Conservation (phyloP, 1,140 invertebrate genomes). For the Megathymus violae region DNA sequence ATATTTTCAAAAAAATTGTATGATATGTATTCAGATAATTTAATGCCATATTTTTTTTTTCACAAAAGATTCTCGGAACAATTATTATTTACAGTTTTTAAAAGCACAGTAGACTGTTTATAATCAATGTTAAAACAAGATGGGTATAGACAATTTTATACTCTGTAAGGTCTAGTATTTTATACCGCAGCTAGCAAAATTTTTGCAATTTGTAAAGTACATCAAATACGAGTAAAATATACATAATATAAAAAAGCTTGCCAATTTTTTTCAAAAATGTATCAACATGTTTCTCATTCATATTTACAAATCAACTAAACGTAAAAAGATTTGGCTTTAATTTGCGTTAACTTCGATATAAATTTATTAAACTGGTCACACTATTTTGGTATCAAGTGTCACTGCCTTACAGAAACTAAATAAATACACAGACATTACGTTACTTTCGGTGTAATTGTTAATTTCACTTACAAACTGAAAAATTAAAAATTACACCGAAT, state of each 20-base stretch:
- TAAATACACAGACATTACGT: slow-evolving; percentile 40
- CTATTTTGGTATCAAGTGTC: slow-evolving; percentile 68
- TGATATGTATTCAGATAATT: too few species aligned
- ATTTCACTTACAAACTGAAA: slow-evolving; percentile 22
- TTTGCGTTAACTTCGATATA: slow-evolving; percentile 37
- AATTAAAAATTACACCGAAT: slow-evolving; percentile 33
- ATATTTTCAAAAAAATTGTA: slow-evolving; percentile 16
- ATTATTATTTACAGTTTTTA: too few species aligned
- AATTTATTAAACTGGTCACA: slow-evolving; percentile 62
- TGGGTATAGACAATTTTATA: too few species aligned
- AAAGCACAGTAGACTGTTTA: not conserved
- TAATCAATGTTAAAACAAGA: slow-evolving; percentile 5
- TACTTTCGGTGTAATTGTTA: slow-evolving; percentile 20
- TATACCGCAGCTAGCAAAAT: too few species aligned
- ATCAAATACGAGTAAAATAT: not conserved
- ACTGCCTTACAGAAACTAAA: slow-evolving; percentile 31
- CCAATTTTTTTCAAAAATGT: not conserved
- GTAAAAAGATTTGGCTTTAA: slow-evolving; percentile 56
- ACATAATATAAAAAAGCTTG: not conserved
- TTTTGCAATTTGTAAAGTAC: not conserved
- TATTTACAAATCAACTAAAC: slow-evolving; percentile 42
- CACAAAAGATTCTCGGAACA: too few species aligned
- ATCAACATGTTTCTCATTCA: slow-evolving; percentile 28
- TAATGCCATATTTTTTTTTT: too few species aligned
- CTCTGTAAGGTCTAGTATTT: too few species aligned